Conservation (phyloP, 2,888 invertebrate genomes). For the Coenonympha arcania region DNA sequence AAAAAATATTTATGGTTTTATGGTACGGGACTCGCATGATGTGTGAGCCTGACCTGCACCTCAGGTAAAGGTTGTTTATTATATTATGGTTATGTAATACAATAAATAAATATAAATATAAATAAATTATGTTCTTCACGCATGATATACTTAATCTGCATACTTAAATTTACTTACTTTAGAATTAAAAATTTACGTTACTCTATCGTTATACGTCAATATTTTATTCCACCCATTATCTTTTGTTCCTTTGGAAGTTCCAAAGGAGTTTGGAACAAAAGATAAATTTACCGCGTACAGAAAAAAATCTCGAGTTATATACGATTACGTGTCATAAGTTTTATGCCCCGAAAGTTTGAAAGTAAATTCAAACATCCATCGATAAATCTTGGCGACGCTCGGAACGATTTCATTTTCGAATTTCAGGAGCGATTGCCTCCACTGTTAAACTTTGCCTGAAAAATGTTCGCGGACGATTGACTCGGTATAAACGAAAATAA, state of each 20-base stretch:
- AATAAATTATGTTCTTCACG: too few species aligned
- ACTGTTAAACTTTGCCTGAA: conserved; percentile 75
- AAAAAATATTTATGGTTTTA: too few species aligned
- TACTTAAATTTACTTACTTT: too few species aligned
- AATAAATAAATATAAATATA: too few species aligned
- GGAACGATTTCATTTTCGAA: conserved; percentile 75
- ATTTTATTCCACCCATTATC: not conserved
- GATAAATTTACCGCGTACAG: conserved; percentile 14
- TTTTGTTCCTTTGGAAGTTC: too few species aligned
- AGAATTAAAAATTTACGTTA: too few species aligned
- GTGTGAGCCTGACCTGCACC: too few species aligned
- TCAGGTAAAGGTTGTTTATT: too few species aligned
- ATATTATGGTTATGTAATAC: too few species aligned
- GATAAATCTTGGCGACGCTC: conserved; percentile 74
- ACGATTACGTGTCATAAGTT: conserved; percentile 74
- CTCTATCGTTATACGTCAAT: too few species aligned
- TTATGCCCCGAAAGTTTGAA: conserved; percentile 71
- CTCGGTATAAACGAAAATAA: conserved; percentile 74
- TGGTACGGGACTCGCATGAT: too few species aligned
- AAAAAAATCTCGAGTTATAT: conserved; percentile 53
- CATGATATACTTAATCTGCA: too few species aligned
- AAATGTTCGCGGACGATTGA: conserved; percentile 74
- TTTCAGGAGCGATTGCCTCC: conserved; percentile 74
- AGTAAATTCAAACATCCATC: conserved; percentile 74
- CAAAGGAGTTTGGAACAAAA: conserved; percentile 11